Conservation (phyloP, 1,140 invertebrate species). For the Cyrtorhinus lividipennis region DNA sequence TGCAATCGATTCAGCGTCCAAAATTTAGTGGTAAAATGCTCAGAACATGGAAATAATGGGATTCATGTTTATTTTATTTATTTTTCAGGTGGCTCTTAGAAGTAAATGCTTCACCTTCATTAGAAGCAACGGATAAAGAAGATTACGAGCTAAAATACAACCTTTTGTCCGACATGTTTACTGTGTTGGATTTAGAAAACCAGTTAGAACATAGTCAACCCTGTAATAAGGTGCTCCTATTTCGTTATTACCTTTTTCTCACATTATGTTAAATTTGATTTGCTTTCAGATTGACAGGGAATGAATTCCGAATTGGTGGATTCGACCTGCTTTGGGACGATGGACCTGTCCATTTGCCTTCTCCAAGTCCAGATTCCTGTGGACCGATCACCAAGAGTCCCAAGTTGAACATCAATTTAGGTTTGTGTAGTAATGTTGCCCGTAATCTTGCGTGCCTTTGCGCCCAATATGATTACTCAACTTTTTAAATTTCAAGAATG, state of each 20-base stretch:
- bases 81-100: constrained; percentile 41
- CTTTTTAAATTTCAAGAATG: no score
- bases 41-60: no score
- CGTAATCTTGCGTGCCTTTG: no score
- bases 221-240: no score
- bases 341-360: constrained; percentile 32
- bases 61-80: neutral
- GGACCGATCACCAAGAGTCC: constrained; percentile 10
- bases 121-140: constrained; percentile 42
- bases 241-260: no score
- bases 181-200: constrained; percentile 33
- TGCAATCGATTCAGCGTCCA: no score
- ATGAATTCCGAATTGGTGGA: constrained; percentile 40
- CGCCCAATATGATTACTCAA: neutral
- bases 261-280: neutral
- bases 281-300: constrained; percentile 32
- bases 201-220: constrained; percentile 19
- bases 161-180: constrained; percentile 32
- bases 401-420: constrained; percentile 8
- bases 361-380: constrained; percentile 12
- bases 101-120: constrained; percentile 46
- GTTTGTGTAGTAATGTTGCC: no score
- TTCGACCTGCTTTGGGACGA: constrained; percentile 46
- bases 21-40: no score
- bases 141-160: constrained; percentile 36